Evolutionary conservation across 2,797 vertebrate genomes (phyloP), one percentile per base, ranked within the genome.

Genomic region (Siniperca undulata): DNA sequence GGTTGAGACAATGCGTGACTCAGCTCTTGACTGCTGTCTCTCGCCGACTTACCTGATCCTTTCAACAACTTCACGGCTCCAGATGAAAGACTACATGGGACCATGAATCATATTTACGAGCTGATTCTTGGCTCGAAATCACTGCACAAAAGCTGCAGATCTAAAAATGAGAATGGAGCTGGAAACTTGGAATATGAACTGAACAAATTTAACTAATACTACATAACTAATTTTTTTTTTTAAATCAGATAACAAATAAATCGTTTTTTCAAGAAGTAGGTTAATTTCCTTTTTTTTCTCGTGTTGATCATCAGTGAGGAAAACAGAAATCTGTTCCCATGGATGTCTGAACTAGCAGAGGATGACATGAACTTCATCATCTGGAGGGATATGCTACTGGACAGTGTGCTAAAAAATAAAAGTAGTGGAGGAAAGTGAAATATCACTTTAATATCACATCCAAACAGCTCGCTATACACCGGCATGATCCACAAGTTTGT

Each of bases 401-500:
- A 12, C 2, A 19, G 22, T 3, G 2, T 16, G 36, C 42, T 65
- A 24, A 60, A 66, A 74, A 58, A 58, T 70, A 65, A 76, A 82
- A 75, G 8, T 14, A 4, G 53, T 4, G 44, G n/a, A 58, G 48
- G 36, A 24, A 61, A 81, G 62, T 87, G 83, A 91, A 85, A 83
- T 84, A 90, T 90, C 44, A 40, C 86, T 86, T 83, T 82, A 85
- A 87, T 83, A 84, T 86, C 60, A 40, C 11, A 7, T 69, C 80
- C 58, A 53, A 85, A 77, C 60, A 80, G 77, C 81, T 73, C 27
- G 16, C 64, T 36, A 7, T 36, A 36, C 75, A 20, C 78, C 53
- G 4, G 40, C 66, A n/a, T 70, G 66, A 84, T 81, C 82, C 78
- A 75, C 70, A 59, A 3, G 77, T 93, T 89, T 90, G 81, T 91